phyloP scores from a whole-genome alignment of 2,797 vertebrate species.

The Chelon labrosus region DNA sequence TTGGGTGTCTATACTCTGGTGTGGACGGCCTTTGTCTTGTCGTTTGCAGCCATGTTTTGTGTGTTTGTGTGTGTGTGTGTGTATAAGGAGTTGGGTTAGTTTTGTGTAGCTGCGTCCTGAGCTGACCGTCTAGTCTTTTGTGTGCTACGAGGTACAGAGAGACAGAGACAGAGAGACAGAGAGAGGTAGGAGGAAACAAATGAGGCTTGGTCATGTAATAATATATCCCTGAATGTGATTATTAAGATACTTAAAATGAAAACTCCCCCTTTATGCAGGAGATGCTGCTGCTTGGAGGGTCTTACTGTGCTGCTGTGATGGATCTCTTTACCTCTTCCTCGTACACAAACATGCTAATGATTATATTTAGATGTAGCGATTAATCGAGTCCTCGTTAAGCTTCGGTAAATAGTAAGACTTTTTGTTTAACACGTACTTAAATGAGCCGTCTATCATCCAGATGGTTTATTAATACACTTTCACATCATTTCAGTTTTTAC shows the following conservation, averaged over 20 bases:
- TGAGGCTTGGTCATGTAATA: slow-evolving; percentile 20
- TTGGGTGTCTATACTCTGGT: background rate
- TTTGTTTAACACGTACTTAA: too few relatives aligned
- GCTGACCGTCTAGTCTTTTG: slow-evolving; percentile 65
- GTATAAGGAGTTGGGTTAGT: background rate
- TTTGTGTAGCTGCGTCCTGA: slow-evolving; percentile 34
- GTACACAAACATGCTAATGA: background rate
- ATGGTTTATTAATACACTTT: too few relatives aligned
- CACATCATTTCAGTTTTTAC: too few relatives aligned
- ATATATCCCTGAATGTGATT: slow-evolving; percentile 12
- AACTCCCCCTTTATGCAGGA: slow-evolving; percentile 14
- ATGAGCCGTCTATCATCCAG: too few relatives aligned
- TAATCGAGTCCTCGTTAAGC: background rate
- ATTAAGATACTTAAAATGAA: slow-evolving; percentile 26
- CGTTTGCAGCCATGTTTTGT: background rate
- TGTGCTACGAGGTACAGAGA: background rate
- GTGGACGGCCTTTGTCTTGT: slow-evolving; percentile 1
- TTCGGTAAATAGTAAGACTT: background rate
- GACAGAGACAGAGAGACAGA: background rate
- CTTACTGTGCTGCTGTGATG: background rate
- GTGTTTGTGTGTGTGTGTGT: background rate
- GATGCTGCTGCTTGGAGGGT: background rate
- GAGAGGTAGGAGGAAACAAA: background rate
- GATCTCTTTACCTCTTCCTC: background rate
- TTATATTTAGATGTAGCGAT: background rate